Conservation (phyloP, 2,113 vertebrate species). For the Siphamia tubifer region DNA sequence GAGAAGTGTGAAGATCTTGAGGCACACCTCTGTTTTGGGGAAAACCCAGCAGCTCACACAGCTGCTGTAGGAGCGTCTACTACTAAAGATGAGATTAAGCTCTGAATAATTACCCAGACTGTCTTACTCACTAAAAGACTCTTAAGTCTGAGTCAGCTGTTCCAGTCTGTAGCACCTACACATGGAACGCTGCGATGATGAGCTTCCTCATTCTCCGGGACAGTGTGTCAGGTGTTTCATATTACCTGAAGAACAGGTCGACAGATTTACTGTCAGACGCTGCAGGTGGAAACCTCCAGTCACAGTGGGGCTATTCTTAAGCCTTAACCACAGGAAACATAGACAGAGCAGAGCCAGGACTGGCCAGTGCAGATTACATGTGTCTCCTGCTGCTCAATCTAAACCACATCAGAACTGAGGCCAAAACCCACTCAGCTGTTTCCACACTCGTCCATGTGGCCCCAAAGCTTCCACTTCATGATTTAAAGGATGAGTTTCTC, state of each 20-base stretch:
- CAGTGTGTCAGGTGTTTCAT: not conserved
- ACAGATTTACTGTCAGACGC: no score
- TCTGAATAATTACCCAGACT: conserved; percentile 7
- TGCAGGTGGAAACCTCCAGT: conserved; percentile 54
- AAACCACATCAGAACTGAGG: conserved; percentile 49
- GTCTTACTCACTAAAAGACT: no score
- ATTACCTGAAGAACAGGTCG: conserved; percentile 3
- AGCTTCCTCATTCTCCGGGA: no score
- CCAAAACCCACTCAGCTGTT: conserved; percentile 22
- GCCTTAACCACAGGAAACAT: conserved; percentile 48
- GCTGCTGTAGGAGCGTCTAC: not conserved
- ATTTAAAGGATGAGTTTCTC: conserved; percentile 32
- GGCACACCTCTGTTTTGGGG: not conserved
- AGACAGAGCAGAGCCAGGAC: conserved; percentile 28
- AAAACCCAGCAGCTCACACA: not conserved
- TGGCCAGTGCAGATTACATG: conserved; percentile 50
- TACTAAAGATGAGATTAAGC: not conserved
- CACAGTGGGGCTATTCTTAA: conserved; percentile 57
- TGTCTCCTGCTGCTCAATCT: conserved; percentile 41
- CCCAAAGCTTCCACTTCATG: not conserved
- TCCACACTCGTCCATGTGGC: conserved; percentile 10
- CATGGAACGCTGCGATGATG: no score
- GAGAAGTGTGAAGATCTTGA: not conserved
- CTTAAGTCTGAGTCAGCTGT: no score
- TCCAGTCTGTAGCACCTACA: not conserved